Conservation (phyloP, 2,113 vertebrate genomes). For the Varanus salvator region DNA sequence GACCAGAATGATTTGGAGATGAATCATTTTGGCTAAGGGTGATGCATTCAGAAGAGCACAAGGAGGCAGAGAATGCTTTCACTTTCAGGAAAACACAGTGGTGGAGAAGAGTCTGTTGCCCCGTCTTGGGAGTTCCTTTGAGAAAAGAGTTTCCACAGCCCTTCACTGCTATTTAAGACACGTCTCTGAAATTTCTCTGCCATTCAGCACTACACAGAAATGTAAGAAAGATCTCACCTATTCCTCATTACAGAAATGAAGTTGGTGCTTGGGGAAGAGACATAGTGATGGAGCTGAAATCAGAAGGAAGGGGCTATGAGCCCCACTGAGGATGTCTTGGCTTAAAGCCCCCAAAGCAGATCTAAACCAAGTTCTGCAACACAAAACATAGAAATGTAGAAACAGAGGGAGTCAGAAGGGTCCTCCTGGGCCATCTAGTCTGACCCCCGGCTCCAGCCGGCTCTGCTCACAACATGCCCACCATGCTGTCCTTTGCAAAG, state of each 20-base stretch:
- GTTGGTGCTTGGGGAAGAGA: not conserved
- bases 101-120: not conserved
- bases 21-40: accelerated
- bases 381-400: not conserved
- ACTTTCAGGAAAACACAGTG: not conserved
- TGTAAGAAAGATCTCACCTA: too few species aligned
- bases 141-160: not conserved
- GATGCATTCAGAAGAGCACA: not conserved
- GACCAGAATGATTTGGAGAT: not conserved
- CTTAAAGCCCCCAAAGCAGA: not conserved
- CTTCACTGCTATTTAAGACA: not conserved
- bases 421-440: too few species aligned
- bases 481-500: not conserved
- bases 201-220: not conserved
- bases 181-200: not conserved
- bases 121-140: not conserved
- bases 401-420: too few species aligned
- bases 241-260: too few species aligned
- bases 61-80: not conserved
- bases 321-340: not conserved
- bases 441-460: too few species aligned
- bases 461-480: too few species aligned
- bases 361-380: not conserved
- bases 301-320: not conserved
- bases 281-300: not conserved